phyloP scores from a whole-genome alignment of 2,888 invertebrate genomes.

The Sphaeridia pumilis region DNA sequence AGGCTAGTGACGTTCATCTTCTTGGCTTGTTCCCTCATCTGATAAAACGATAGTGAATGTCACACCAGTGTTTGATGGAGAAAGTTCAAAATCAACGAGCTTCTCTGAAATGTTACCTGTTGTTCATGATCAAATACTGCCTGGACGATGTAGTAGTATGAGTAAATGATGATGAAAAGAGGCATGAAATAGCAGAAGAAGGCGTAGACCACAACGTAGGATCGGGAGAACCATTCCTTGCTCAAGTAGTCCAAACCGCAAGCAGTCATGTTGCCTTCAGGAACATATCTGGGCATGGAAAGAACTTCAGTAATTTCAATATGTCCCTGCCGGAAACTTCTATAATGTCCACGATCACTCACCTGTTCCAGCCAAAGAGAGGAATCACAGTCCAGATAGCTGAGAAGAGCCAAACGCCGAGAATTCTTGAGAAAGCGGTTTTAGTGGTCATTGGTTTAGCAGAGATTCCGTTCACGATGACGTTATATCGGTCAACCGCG shows the following conservation, averaged over 20 bases:
- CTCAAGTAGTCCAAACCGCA: conserved; percentile 49
- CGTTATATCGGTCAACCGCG: conserved; percentile 79
- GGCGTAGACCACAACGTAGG: conserved; percentile 48
- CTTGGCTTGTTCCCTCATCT: conserved; percentile 39
- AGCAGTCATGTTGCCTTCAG: conserved; percentile 87
- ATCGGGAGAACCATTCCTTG: conserved; percentile 46
- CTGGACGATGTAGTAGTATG: conserved; percentile 52
- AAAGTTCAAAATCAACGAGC: no score
- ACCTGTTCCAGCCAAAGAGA: conserved; percentile 68
- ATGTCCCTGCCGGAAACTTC: no score
- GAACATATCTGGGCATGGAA: conserved; percentile 82
- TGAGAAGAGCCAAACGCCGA: conserved; percentile 66
- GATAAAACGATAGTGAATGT: no score
- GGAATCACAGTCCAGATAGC: conserved; percentile 70
- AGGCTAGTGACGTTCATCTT: conserved; percentile 40
- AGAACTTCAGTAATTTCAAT: no score
- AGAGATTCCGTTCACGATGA: conserved; percentile 73
- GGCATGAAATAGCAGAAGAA: conserved; percentile 45
- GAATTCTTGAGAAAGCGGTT: conserved; percentile 62
- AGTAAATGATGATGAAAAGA: conserved; percentile 48
- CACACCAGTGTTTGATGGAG: no score
- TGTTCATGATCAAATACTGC: conserved; percentile 37
- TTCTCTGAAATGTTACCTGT: no score
- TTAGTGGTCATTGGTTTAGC: conserved; percentile 73
- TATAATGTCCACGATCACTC: neutral